Evolutionary conservation across 2,113 vertebrate genomes (phyloP), one percentile per base, ranked within the genome.

Genomic region (Peromyscus leucopus): DNA sequence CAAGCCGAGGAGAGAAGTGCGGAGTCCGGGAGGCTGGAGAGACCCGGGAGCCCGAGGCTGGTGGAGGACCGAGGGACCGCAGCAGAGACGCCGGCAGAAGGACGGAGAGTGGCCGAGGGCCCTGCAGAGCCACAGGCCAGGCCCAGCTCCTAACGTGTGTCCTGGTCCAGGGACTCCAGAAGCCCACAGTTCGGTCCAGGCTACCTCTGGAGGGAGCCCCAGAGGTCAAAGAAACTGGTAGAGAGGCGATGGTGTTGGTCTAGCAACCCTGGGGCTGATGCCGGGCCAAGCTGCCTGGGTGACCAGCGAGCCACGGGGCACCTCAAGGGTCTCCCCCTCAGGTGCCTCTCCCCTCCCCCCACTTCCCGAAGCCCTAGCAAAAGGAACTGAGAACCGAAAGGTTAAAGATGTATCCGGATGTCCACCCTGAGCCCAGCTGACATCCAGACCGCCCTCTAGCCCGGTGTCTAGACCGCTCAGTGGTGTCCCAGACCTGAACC

Each of bases 71-170:
- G 21, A 36, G 39, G 2, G 1, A 7, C 71, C 8, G 33, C 65
- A 2, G 33, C n/a, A 39, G 90, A 21, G 7, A 6, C 55, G 0
- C 39, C 0, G 22, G 28, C 7, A 9, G 3, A 57, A 1, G 4
- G 90, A 11, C 71, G 36, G 16, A 63, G 59, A 26, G 3, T 0
- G 1, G 2, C 28, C n/a, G 57, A 33, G 71, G 42, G 76, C 61
- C 26, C 1, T 10, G 39, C 61, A 46, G 26, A 22, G 55, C 39
- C 3, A 4, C 39, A 4, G n/a, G 65, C 36, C 71, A 12, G 80
- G 22, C 61, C 36, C 13, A 0, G 0, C 10, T 57, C 39, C 69
- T 65, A 42, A 46, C 12, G 67, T 2, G 36, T 5, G 1, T 17
- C 72, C 39, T 4, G 57, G n/a, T 78, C 42, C 0, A 55, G 82